Base-by-base conservation (phyloP, 2,888 invertebrate species). In the Drosophila cracens region DNA sequence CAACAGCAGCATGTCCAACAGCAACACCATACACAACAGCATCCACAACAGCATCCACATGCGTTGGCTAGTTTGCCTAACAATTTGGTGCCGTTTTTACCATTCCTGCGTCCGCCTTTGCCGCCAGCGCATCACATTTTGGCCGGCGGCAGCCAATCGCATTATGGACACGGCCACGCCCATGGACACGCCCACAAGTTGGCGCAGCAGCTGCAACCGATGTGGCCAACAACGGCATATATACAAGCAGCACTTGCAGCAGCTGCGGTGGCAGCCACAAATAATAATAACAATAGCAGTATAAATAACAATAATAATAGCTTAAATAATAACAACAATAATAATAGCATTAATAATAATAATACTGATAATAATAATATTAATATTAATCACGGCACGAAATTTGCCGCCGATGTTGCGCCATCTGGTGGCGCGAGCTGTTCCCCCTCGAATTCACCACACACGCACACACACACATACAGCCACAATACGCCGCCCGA, bases 201-300 rank as follows among this genome's bases (percentile, higher is more conserved):
- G 65, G 60, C 92, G 93, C 72, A 92, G 64, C 92, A 92, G 93
- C 72, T 91, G 66, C 92, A 92, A 56, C 91, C 92, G 4, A 91
- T 93, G 74, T 93, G 93, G 93, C 91, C 92, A 4, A 95, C 96
- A 62, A 95, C 96, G 21, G 95, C 96, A 0, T 96, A 97, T 89
- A 94, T 96, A 43, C 93, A 93, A 68, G 93, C 92, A 2, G 93
- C 93, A 2, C 78, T 93, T 16, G 93, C 92, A 1, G 93, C 91
- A 25, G 92, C 92, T 6, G 92, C 91, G 0, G 91, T 87, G 4
- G 82, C 83, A 8, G 81, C 84, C 33, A 76, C 77, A 25, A 46
- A 46, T 25, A 46, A 46, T 7, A 46, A 46, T 8, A 46, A 46
- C 40, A 75, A 68, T 54, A 74, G 65, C 27, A 82, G 68, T 51